Evolutionary conservation across 1,140 invertebrate species (phyloP).

Genomic region (Rhyzopertha dominica): DNA sequence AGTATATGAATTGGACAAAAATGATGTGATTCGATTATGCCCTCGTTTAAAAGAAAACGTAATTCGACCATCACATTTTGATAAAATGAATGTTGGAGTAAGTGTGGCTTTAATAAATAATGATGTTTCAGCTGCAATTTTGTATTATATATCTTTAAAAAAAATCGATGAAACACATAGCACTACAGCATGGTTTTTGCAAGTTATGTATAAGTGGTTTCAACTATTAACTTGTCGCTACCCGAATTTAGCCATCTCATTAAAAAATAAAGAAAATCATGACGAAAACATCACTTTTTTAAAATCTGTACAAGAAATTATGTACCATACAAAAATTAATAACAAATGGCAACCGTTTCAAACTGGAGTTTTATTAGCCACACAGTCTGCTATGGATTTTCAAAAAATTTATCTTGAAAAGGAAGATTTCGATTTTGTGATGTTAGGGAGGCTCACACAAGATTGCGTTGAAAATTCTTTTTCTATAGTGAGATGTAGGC

Average conservation of each 20-base stretch:
- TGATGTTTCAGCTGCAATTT: constrained; percentile 9
- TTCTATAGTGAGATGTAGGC: too few relatives aligned
- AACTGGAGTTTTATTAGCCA: too few relatives aligned
- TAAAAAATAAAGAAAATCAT: neutral
- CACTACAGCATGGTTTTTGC: constrained; percentile 9
- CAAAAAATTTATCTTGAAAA: neutral
- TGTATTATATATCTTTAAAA: constrained; percentile 1
- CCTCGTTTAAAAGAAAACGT: constrained; percentile 8
- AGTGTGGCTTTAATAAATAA: constrained; percentile 6
- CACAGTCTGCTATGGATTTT: neutral
- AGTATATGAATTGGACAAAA: constrained; percentile 3
- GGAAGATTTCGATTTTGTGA: constrained; percentile 3
- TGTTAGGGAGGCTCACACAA: neutral
- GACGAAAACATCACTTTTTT: too few relatives aligned
- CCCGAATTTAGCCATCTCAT: constrained; percentile 4
- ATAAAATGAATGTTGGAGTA: constrained; percentile 9
- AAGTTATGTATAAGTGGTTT: constrained; percentile 8
- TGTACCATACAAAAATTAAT: too few relatives aligned
- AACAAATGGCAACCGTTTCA: too few relatives aligned
- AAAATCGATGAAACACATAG: constrained; percentile 2
- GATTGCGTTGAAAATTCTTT: constrained; percentile 6
- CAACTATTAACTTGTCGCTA: constrained; percentile 6
- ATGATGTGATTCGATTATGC: neutral
- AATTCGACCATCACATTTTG: constrained; percentile 10
- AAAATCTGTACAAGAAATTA: too few relatives aligned